phyloP scores from a whole-genome alignment of 1,140 invertebrate genomes.

The Drosophila nigrodunni region DNA sequence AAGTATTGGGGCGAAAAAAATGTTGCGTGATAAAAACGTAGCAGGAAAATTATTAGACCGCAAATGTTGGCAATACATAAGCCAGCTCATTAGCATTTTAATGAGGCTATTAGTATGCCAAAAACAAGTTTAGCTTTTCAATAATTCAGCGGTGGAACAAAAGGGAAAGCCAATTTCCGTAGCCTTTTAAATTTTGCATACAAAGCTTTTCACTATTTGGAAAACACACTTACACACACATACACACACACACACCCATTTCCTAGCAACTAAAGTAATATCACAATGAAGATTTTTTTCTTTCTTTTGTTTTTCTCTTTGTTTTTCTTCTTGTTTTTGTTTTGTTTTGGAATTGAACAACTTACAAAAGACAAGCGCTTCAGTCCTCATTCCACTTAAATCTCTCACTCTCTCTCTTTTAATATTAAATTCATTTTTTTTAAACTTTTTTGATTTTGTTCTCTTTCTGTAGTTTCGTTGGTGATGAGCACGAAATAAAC shows the following conservation, averaged over 20 bases:
- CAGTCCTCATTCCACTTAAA: background rate
- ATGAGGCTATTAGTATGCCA: constrained; percentile 75
- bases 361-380: constrained; percentile 1
- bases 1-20: constrained; percentile 12
- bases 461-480: background rate
- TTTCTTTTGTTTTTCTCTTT: background rate
- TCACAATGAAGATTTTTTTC: background rate
- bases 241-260: background rate
- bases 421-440: background rate
- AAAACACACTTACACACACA: background rate
- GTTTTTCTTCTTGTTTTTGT: background rate
- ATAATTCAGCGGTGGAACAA: constrained; percentile 16
- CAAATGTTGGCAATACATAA: constrained; percentile 69
- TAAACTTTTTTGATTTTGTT: background rate
- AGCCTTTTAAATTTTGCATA: constrained; percentile 11
- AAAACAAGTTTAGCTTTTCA: constrained; percentile 38
- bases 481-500: constrained; percentile 6
- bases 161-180: constrained; percentile 15
- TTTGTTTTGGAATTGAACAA: constrained; percentile 2
- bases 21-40: constrained; percentile 49
- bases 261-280: background rate
- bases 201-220: constrained; percentile 8
- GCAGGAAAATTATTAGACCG: constrained; percentile 65
- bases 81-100: constrained; percentile 75
- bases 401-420: constrained; percentile 5